phyloP scores from a whole-genome alignment of 2,888 invertebrate genomes.

The Danaus chrysippus region DNA sequence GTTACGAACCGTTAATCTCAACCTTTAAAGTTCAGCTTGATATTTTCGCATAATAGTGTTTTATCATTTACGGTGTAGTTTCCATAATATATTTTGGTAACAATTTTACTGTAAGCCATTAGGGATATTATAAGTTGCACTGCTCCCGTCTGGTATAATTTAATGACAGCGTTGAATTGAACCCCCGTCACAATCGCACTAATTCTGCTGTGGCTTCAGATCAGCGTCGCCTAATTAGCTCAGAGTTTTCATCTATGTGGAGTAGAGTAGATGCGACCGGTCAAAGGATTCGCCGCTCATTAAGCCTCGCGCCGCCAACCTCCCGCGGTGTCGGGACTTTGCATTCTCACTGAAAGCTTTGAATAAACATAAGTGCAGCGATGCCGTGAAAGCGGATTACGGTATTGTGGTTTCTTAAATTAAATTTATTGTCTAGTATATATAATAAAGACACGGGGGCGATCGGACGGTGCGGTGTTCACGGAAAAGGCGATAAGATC shows the following conservation, averaged over 20 bases:
- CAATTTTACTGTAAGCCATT: conserved; percentile 12
- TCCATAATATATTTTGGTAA: conserved; percentile 4
- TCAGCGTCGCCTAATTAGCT: conserved; percentile 72
- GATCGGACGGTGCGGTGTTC: conserved; percentile 70
- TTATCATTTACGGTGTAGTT: conserved; percentile 20
- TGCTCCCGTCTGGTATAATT: conserved; percentile 30
- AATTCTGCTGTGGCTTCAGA: conserved; percentile 71
- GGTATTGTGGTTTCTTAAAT: conserved; percentile 45
- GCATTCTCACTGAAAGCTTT: conserved; percentile 51
- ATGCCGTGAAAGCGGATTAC: conserved; percentile 40
- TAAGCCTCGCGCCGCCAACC: conserved; percentile 58
- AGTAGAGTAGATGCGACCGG: conserved; percentile 55
- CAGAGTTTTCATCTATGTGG: conserved; percentile 53
- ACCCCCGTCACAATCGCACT: conserved; percentile 60
- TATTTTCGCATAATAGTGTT: conserved; percentile 53
- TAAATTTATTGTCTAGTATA: conserved; percentile 56
- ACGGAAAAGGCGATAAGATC: conserved; percentile 76
- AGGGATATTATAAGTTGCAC: conserved; percentile 38
- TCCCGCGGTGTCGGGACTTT: conserved; percentile 46
- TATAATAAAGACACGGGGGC: conserved; percentile 61
- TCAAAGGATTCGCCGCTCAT: conserved; percentile 76
- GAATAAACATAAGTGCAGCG: conserved; percentile 45
- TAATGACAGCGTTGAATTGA: conserved; percentile 39
- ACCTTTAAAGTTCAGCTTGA: conserved; percentile 75
- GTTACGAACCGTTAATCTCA: conserved; percentile 51